A percentile compares a stretch with the other conserved stretches of the same genome.
phyloP scores from a whole-genome alignment of 2,113 vertebrate genomes.

The Vulpes ferrilata region DNA sequence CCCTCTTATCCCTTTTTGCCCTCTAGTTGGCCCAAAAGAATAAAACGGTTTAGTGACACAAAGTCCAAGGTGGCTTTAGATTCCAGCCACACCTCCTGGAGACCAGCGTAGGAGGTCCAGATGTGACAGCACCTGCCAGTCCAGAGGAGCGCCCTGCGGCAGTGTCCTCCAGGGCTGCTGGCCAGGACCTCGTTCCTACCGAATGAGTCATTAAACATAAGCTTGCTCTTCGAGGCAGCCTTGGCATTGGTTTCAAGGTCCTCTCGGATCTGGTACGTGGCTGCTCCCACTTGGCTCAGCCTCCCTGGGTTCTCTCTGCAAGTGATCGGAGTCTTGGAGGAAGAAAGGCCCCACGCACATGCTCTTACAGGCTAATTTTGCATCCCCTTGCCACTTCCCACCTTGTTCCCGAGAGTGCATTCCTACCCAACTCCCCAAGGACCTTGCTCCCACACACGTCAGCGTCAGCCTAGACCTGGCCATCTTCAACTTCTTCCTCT shows the following conservation, averaged over 20 bases:
- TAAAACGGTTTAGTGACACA: constrained; percentile 52
- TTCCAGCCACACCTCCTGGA: constrained; percentile 43
- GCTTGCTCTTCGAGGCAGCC: constrained; percentile 61
- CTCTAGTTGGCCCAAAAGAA: constrained; percentile 30
- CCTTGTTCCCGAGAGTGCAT: neutral
- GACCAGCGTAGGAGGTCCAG: neutral
- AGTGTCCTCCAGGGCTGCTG: constrained; percentile 50
- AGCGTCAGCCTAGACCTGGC: neutral
- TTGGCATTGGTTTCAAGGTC: constrained; percentile 65
- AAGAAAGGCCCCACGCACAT: neutral
- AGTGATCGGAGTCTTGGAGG: neutral
- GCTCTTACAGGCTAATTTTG: neutral
- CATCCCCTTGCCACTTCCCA: neutral
- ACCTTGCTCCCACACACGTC: neutral
- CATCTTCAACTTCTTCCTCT: neutral
- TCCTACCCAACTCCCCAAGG: neutral
- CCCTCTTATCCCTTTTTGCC: constrained; percentile 20
- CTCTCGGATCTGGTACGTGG: constrained; percentile 1
- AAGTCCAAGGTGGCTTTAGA: constrained; percentile 31
- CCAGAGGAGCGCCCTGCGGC: neutral
- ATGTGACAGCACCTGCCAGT: neutral
- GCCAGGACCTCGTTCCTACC: constrained; percentile 60
- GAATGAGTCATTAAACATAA: constrained; percentile 73
- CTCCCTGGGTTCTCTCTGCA: neutral
- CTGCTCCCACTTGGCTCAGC: neutral